Evolutionary conservation across 2,113 vertebrate species (phyloP), one percentile per base, ranked within the genome.

Genomic region (Zosterops borbonicus): DNA sequence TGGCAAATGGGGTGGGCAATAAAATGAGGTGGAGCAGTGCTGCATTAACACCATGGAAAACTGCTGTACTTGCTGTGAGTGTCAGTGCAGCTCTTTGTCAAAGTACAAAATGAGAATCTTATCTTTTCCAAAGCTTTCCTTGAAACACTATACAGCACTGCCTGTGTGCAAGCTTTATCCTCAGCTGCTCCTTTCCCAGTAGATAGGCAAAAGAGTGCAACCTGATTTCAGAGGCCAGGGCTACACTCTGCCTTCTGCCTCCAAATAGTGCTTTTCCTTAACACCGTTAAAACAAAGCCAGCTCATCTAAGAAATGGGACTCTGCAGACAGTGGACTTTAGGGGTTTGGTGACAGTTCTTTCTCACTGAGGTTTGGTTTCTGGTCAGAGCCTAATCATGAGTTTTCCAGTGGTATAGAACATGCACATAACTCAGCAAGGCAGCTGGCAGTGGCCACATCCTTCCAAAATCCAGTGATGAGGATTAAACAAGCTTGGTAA

Each of bases 101-200:
- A 37, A 37, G 37, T 37, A 37, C 37, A 37, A 37, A 37, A 37
- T 37, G 37, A 37, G 37, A 37, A 37, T 37, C 37, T 37, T 37
- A 37, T 37, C 37, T 37, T 37, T 37, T 37, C 37, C 37, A 37
- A 37, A 92, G 86, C 59, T 81, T 63, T 86, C 67, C 83, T 67
- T 81, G 91, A 89, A 89, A 47, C 11, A 3, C 41, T 78, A 15
- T 14, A 67, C 47, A 71, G 76, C 70, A 21, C 83, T 81, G 76
- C 69, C 79, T 89, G 76, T 63, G 24, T 92, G 75, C 29, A 33
- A 68, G 64, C 24, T 12, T 81, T 83, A 35, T 47, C 21, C 49
- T 90, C 76, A 91, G 80, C 86, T 94, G 94, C 53, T 92, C 35
- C n/a, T 80, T 92, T 94, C 90, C 78, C 85, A 77, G 67, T 2